These are phyloP conservation scores for Rhinichthys klamathensis DNA, from an alignment of 2,113 vertebrate species.

Conservation along the genomic window DNA sequence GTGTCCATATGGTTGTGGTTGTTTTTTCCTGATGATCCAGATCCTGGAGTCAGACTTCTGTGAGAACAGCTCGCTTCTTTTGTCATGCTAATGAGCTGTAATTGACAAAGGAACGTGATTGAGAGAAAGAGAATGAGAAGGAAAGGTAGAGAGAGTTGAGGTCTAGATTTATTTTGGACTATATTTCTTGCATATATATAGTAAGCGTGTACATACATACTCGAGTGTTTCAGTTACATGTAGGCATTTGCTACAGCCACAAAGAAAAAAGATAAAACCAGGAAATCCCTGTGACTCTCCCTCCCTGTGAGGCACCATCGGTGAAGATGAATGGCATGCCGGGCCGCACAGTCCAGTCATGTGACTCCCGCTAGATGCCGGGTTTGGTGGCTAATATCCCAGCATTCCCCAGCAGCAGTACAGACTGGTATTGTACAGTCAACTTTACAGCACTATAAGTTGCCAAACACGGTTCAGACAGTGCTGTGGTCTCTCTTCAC, in stretches of 20 bases:
- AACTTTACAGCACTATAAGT: not conserved
- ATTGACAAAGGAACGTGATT: conserved; percentile 48
- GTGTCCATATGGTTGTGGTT: not conserved
- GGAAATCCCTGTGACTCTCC: not conserved
- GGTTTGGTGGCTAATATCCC: conserved; percentile 68
- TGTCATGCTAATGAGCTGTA: conserved; percentile 74
- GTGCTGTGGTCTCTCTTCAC: not conserved
- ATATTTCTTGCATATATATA: not conserved
- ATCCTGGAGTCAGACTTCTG: conserved; percentile 67
- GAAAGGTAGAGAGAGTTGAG: conserved; percentile 52
- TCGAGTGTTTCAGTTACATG: not conserved
- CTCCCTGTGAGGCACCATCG: conserved; percentile 58
- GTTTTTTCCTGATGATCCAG: conserved; percentile 14
- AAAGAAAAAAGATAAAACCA: not conserved
- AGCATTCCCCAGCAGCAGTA: conserved; percentile 50
- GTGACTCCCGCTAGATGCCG: conserved; percentile 68
- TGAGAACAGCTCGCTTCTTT: conserved; percentile 69
- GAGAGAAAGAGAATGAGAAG: conserved; percentile 1
- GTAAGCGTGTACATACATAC: not conserved
- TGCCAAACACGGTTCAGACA: not conserved
- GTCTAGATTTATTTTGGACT: conserved; percentile 31
- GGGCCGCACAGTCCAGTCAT: conserved; percentile 70
- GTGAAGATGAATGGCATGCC: conserved; percentile 62
- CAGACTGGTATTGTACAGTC: conserved; percentile 35
- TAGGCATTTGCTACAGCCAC: conserved; percentile 20